phyloP scores from a whole-genome alignment of 2,797 vertebrate genomes.

The Leptodactylus fallax region DNA sequence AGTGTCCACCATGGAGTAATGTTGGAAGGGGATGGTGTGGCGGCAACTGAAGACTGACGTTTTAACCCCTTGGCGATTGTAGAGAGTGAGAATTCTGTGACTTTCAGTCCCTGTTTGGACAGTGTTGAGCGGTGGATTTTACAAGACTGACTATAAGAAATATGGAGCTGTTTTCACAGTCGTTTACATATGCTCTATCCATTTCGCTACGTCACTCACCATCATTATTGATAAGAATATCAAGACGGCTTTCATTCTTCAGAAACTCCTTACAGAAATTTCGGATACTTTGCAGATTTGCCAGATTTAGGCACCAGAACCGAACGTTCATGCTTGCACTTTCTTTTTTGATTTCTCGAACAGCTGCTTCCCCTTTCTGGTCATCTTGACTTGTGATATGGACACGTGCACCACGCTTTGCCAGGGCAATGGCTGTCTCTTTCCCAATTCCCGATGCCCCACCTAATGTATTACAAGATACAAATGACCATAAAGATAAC shows the following conservation, averaged over 20 bases:
- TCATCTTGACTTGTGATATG: conserved; percentile 77
- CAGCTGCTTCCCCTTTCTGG: conserved; percentile 74
- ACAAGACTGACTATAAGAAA: too few species aligned
- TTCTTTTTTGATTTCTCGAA: conserved; percentile 77
- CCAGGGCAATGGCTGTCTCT: conserved; percentile 79
- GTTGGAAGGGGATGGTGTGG: too few species aligned
- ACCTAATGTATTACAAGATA: conserved; percentile 67
- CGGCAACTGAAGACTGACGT: too few species aligned
- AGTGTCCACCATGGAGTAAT: too few species aligned
- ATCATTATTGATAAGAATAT: conserved; percentile 82
- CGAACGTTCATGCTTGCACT: conserved; percentile 77
- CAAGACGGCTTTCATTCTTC: conserved; percentile 79
- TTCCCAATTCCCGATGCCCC: conserved; percentile 81
- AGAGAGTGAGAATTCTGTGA: too few species aligned
- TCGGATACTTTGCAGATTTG: conserved; percentile 77
- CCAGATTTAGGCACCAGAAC: conserved; percentile 80
- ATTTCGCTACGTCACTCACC: conserved; percentile 68
- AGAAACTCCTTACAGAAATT: conserved; percentile 79
- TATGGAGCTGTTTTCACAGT: too few species aligned
- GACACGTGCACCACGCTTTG: conserved; percentile 79
- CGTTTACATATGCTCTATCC: too few species aligned
- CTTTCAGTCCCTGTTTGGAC: too few species aligned
- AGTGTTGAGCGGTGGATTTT: too few species aligned
- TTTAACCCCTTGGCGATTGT: too few species aligned
- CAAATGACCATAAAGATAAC: neutral